These are phyloP conservation scores for Castor canadensis DNA, from an alignment of 2,113 vertebrate species.

Conservation along the genomic window DNA sequence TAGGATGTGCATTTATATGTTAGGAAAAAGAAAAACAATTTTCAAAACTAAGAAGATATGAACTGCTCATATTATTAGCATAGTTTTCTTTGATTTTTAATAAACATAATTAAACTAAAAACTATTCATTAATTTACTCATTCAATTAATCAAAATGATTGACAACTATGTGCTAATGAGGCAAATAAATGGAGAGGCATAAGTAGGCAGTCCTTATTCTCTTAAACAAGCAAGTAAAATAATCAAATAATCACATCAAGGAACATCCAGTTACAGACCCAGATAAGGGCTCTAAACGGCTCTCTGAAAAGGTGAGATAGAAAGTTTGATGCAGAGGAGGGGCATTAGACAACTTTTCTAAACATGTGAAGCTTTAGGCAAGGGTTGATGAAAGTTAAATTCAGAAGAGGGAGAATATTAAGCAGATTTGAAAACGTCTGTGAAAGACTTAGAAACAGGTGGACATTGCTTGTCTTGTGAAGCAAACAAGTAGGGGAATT, in stretches of 20 bases:
- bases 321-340: neutral
- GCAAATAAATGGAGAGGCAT: neutral
- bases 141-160: neutral
- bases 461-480: neutral
- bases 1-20: neutral
- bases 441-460: neutral
- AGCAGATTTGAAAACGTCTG: neutral
- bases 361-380: neutral
- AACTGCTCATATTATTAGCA: neutral
- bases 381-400: neutral
- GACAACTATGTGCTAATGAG: neutral
- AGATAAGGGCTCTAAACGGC: neutral
- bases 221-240: neutral
- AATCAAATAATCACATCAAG: neutral
- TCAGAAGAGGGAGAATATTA: neutral
- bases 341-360: neutral
- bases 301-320: neutral
- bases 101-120: neutral
- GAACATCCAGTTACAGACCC: neutral
- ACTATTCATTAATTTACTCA: neutral
- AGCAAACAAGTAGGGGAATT: neutral
- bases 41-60: neutral
- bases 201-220: neutral
- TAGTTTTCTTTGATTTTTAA: slow-evolving; percentile 4
- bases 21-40: neutral